Percentiles rank a stretch among this genome's conserved stretches.
Evolutionary conservation across 2,113 vertebrate genomes (phyloP).

Genomic region (Tautogolabrus adspersus): DNA sequence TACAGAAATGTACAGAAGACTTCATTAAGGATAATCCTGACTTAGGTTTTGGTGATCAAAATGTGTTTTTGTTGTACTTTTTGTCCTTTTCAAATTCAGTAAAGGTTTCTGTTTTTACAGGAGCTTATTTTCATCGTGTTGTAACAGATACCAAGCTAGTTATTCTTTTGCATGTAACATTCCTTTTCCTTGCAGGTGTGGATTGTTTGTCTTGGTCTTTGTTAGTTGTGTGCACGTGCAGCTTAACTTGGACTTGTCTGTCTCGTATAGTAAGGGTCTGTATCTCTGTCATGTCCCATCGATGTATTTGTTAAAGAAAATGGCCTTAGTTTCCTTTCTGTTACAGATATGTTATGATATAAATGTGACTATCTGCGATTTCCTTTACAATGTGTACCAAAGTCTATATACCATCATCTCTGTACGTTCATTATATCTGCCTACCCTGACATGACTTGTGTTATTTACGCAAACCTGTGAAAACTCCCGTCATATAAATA

Average conservation of each 20-base stretch:
- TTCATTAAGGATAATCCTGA: too few relatives aligned
- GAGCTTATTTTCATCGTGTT: background rate
- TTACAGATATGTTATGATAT: background rate
- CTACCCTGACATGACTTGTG: too few relatives aligned
- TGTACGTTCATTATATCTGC: too few relatives aligned
- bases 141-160: background rate
- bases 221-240: background rate
- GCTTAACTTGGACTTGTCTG: background rate
- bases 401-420: too few relatives aligned
- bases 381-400: background rate
- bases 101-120: background rate
- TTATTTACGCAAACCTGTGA: too few relatives aligned
- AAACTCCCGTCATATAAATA: too few relatives aligned
- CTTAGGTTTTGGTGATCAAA: too few relatives aligned
- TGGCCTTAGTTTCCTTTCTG: background rate
- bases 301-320: background rate
- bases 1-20: background rate
- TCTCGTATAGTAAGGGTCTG: background rate
- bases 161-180: background rate
- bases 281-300: background rate
- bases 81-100: background rate
- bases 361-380: background rate
- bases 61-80: too few relatives aligned
- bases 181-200: background rate
- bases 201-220: constrained; percentile 21